Conservation (phyloP, 2,113 vertebrate genomes). For the Callipepla californica region DNA sequence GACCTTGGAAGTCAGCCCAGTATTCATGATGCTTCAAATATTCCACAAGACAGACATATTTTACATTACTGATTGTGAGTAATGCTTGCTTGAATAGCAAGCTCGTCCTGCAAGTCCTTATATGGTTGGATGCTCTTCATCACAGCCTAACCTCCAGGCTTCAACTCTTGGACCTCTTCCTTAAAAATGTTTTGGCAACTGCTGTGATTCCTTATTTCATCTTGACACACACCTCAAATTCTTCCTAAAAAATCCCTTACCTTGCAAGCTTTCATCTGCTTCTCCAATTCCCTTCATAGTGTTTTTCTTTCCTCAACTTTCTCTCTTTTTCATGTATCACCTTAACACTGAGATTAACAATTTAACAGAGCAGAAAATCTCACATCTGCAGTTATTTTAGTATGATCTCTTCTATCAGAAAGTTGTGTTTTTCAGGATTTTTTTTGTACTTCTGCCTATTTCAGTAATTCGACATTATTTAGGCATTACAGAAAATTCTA, state of each 20-base stretch:
- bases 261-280: background rate
- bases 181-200: background rate
- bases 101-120: background rate
- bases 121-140: constrained; percentile 8
- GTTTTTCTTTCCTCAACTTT: background rate
- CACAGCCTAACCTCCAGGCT: background rate
- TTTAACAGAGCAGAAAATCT: constrained; percentile 12
- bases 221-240: constrained; percentile 14
- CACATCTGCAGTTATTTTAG: background rate
- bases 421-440: background rate
- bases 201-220: background rate
- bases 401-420: background rate
- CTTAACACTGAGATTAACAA: background rate
- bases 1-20: constrained; percentile 28
- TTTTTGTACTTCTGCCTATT: background rate
- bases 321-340: background rate
- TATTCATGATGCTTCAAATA: constrained; percentile 11
- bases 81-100: background rate
- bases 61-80: background rate
- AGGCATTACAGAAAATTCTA: background rate
- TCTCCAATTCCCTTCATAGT: background rate
- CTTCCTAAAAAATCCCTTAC: background rate
- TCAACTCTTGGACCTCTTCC: background rate
- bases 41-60: background rate
- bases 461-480: background rate